Percentiles rank a stretch among this genome's conserved stretches.
phyloP scores from a whole-genome alignment of 1,140 invertebrate genomes.

The Propsilocerus akamusi region DNA sequence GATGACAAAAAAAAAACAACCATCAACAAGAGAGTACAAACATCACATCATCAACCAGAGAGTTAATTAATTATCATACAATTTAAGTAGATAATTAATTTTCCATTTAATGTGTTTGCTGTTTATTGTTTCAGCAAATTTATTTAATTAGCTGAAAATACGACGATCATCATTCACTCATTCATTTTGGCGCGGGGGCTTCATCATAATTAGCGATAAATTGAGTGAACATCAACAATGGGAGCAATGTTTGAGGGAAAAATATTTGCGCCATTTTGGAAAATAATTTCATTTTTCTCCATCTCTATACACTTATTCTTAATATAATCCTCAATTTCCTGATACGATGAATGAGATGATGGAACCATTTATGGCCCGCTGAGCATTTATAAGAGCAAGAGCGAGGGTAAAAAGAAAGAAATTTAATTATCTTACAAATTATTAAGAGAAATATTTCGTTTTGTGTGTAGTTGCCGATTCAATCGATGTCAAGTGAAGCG shows the following conservation, averaged over 20 bases:
- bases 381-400: not conserved
- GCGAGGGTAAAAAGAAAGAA: not conserved
- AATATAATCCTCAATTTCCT: constrained; percentile 2
- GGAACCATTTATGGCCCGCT: too few relatives aligned
- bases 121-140: not conserved
- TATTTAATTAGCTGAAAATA: not conserved
- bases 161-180: not conserved
- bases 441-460: too few relatives aligned
- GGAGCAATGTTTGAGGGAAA: not conserved
- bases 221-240: not conserved
- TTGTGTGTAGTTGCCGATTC: too few relatives aligned
- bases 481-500: too few relatives aligned
- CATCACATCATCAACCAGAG: not conserved
- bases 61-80: not conserved
- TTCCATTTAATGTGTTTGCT: too few relatives aligned
- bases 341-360: too few relatives aligned
- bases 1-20: too few relatives aligned
- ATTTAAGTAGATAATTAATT: not conserved
- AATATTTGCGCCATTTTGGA: not conserved
- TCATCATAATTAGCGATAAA: not conserved
- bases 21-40: too few relatives aligned
- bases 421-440: too few relatives aligned
- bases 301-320: not conserved
- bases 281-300: not conserved
- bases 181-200: too few relatives aligned